phyloP scores from a whole-genome alignment of 2,113 vertebrate species.

The Sebastes fasciatus region DNA sequence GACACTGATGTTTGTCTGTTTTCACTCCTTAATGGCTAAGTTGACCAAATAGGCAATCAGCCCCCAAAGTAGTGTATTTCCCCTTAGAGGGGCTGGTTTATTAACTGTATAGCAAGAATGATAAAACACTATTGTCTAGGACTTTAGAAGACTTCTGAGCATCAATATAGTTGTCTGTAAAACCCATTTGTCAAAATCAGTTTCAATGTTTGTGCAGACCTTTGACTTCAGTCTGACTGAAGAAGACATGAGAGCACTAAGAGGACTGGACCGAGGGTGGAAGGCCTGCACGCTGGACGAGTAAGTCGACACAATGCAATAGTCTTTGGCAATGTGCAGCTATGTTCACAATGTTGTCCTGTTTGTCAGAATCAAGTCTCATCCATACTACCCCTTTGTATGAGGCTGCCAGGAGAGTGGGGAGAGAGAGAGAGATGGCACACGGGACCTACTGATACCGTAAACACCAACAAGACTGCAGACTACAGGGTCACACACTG shows the following conservation, averaged over 20 bases:
- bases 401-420: conserved; percentile 41
- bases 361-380: conserved; percentile 73
- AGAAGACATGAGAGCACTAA: conserved; percentile 77
- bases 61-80: not conserved
- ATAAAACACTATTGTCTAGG: not conserved
- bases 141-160: not conserved
- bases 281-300: conserved; percentile 47
- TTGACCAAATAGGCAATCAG: too few relatives aligned
- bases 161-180: not conserved
- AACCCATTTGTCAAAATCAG: not conserved
- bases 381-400: conserved; percentile 83
- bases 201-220: conserved; percentile 68
- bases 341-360: conserved; percentile 1
- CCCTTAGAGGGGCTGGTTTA: not conserved
- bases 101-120: not conserved
- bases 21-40: too few relatives aligned
- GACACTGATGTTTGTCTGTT: too few relatives aligned
- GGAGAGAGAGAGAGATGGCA: not conserved
- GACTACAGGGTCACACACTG: not conserved
- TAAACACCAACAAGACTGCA: not conserved
- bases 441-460: not conserved
- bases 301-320: conserved; percentile 57
- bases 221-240: conserved; percentile 82
- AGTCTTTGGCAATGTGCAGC: not conserved
- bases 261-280: conserved; percentile 79